Conservation (phyloP, 2,888 invertebrate species). For the Agrotis clavis region DNA sequence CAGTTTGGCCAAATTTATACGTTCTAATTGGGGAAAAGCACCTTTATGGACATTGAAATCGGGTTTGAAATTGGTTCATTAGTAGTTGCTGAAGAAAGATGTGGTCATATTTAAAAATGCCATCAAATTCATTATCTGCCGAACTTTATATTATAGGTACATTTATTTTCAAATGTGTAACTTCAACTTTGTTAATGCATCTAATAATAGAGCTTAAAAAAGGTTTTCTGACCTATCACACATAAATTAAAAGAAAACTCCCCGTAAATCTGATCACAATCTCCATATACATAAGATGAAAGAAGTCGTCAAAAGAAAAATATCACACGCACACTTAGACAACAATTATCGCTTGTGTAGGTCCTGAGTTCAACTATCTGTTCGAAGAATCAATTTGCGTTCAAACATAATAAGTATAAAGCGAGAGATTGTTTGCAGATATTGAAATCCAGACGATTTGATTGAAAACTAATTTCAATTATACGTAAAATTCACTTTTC, state of each 20-base stretch:
- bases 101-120: too few relatives aligned
- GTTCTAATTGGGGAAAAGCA: neutral
- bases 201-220: too few relatives aligned
- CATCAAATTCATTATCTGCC: too few relatives aligned
- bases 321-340: neutral
- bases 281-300: neutral
- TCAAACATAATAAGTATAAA: neutral
- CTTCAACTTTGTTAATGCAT: too few relatives aligned
- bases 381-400: neutral
- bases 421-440: neutral
- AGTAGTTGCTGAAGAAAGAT: neutral
- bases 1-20: neutral
- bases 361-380: neutral
- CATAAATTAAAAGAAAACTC: too few relatives aligned
- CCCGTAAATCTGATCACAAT: neutral
- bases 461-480: conserved; percentile 14
- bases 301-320: neutral
- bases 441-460: neutral
- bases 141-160: too few relatives aligned
- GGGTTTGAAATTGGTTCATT: neutral
- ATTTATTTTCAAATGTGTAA: too few relatives aligned
- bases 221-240: too few relatives aligned
- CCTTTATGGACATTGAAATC: neutral
- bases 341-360: neutral
- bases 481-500: conserved; percentile 7